Conservation (phyloP, 2,113 vertebrate genomes). For the Peromyscus maniculatus region DNA sequence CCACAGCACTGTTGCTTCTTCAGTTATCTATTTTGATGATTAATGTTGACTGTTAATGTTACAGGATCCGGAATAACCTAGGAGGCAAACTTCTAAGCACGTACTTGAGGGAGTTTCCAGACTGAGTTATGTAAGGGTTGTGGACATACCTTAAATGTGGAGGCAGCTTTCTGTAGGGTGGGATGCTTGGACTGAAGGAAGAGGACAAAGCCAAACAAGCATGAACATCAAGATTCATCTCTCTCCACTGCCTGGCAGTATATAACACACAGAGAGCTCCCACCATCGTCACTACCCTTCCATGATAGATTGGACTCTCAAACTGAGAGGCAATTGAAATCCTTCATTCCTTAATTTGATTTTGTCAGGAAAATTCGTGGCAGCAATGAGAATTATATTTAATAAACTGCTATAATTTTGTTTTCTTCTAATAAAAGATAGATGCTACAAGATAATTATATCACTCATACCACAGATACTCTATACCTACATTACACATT, state of each 20-base stretch:
- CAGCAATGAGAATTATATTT: not conserved
- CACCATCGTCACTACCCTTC: not conserved
- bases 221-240: not conserved
- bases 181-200: not conserved
- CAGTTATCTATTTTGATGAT: not conserved
- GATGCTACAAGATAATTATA: not conserved
- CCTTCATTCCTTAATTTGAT: not conserved
- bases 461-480: not conserved
- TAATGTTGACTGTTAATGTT: not conserved
- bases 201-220: not conserved
- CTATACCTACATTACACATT: not conserved
- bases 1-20: not conserved
- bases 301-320: not conserved
- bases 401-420: not conserved
- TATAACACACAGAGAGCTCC: no score
- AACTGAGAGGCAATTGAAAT: not conserved
- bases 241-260: not conserved
- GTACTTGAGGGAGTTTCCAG: not conserved
- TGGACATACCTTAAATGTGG: not conserved
- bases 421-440: not conserved
- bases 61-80: not conserved
- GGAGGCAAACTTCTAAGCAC: no score
- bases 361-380: not conserved
- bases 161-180: not conserved
- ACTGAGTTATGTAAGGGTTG: not conserved